These are phyloP conservation scores for Nematostella vectensis DNA, from an alignment of 92 coral and sea anemone genomes.

Conservation along the genomic window DNA sequence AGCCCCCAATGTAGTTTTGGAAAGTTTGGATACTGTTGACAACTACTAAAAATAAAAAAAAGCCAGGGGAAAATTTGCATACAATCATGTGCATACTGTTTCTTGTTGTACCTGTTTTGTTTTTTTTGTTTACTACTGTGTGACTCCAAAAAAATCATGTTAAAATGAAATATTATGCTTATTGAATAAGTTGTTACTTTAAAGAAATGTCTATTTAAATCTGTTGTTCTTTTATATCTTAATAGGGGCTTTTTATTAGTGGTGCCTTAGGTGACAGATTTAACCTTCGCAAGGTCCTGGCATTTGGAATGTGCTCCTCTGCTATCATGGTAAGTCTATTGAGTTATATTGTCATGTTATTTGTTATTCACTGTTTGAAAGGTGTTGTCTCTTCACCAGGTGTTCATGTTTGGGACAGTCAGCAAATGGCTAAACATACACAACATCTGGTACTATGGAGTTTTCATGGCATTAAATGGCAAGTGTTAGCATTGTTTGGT, in stretches of 20 bases:
- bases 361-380: background rate
- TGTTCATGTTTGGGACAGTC: conserved; percentile 82
- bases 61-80: too few relatives aligned
- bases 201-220: background rate
- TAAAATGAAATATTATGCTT: too few relatives aligned
- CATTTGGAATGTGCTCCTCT: conserved; percentile 85
- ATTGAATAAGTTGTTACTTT: background rate
- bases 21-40: too few relatives aligned
- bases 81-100: too few relatives aligned
- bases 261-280: conserved; percentile 80
- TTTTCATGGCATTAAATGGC: conserved; percentile 83
- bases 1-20: too few relatives aligned
- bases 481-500: too few relatives aligned
- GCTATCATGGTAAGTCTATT: conserved; percentile 82
- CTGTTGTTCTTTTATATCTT: background rate
- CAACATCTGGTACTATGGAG: conserved; percentile 76
- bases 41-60: too few relatives aligned
- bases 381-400: conserved; percentile 22
- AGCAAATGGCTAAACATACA: conserved; percentile 72
- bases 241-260: conserved; percentile 83
- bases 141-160: too few relatives aligned
- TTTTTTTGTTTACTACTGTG: too few relatives aligned
- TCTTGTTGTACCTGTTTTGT: too few relatives aligned
- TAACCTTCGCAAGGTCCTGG: conserved; percentile 55
- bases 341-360: too few relatives aligned